These are phyloP conservation scores for Nipponacmea schrenckii DNA, from an alignment of 2,888 invertebrate species.

Conservation along the genomic window DNA sequence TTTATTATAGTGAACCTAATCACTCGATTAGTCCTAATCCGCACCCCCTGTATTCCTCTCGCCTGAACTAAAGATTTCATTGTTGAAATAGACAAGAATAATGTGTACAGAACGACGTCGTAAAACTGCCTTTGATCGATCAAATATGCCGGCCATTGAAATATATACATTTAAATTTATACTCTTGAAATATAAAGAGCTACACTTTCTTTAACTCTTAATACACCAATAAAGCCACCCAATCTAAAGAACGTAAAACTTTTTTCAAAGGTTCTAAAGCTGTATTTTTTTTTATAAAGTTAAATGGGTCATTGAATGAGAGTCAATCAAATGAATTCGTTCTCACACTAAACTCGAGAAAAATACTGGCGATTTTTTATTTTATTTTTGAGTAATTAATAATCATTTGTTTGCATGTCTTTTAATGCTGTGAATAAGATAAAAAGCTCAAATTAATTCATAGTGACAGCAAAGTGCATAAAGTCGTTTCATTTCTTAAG, in stretches of 20 bases:
- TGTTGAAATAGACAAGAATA: neutral
- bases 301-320: no score
- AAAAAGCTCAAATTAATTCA: constrained; percentile 5
- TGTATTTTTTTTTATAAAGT: no score
- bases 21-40: constrained; percentile 6
- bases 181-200: neutral
- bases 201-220: no score
- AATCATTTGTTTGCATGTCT: constrained; percentile 9
- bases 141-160: neutral
- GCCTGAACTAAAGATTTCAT: neutral
- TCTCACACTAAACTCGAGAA: no score
- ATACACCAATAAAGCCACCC: no score
- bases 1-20: constrained; percentile 9
- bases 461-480: neutral
- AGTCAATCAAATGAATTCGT: no score
- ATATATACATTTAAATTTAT: neutral
- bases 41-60: constrained; percentile 8
- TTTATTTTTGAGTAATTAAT: neutral
- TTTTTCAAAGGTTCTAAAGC: no score
- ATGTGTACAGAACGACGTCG: neutral
- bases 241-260: no score
- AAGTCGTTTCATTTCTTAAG: constrained; percentile 4
- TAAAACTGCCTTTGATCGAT: neutral
- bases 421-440: constrained; percentile 5
- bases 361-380: no score